A percentile compares a stretch with the other conserved stretches of the same genome.
phyloP scores from a whole-genome alignment of 2,113 vertebrate genomes.

The Corythornis vintsioides region DNA sequence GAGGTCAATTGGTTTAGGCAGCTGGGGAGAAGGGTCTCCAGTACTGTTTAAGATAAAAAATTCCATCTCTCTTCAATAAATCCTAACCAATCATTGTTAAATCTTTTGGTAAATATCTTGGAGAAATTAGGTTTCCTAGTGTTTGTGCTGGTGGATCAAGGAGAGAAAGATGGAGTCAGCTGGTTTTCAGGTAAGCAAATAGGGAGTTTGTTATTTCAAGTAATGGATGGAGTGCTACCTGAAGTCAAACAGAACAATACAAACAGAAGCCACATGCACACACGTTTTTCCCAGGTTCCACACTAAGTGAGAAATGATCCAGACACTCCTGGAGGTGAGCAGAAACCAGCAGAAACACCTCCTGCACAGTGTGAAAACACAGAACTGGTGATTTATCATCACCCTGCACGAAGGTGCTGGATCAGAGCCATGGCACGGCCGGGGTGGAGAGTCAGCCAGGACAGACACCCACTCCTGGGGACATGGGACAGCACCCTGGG shows the following conservation, averaged over 20 bases:
- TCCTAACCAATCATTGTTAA: constrained; percentile 49
- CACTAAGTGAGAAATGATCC: neutral
- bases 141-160: neutral
- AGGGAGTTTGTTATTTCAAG: neutral
- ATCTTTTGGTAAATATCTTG: constrained; percentile 46
- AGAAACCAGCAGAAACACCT: neutral
- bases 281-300: neutral
- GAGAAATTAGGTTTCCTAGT: constrained; percentile 21
- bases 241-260: neutral
- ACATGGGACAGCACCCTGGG: neutral
- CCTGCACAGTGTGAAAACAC: neutral
- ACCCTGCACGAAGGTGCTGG: accelerated
- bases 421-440: accelerated
- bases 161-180: neutral
- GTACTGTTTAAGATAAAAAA: neutral
- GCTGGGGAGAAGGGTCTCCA: neutral
- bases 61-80: constrained; percentile 31
- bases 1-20: neutral
- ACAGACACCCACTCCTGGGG: neutral
- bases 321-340: neutral
- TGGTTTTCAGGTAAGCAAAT: neutral
- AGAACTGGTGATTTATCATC: neutral
- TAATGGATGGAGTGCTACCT: neutral
- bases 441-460: accelerated
- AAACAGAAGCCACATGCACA: neutral